Evolutionary conservation across 2,888 invertebrate species (phyloP).

Genomic region (Drosophila subquinaria): DNA sequence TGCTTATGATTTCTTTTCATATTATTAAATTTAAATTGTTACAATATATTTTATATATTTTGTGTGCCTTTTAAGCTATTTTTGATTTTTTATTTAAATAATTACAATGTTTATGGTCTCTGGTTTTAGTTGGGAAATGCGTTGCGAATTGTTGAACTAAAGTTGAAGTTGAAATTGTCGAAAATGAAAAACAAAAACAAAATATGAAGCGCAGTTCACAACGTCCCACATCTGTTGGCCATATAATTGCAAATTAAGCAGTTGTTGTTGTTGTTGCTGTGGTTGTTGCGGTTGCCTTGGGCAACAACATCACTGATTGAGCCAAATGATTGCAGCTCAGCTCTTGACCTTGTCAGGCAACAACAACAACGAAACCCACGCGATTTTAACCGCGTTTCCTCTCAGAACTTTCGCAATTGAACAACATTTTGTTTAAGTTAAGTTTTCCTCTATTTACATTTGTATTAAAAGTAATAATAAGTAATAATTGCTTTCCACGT

Average conservation of each 20-base stretch:
- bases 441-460: conserved; percentile 15
- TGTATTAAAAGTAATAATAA: conserved; percentile 1
- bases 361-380: conserved; percentile 46
- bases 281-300: conserved; percentile 44
- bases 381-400: conserved; percentile 28
- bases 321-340: conserved; percentile 63
- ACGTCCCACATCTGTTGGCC: conserved; percentile 65
- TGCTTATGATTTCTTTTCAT: too few species aligned
- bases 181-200: background rate
- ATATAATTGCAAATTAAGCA: conserved; percentile 77
- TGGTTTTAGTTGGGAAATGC: conserved; percentile 55
- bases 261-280: conserved; percentile 21
- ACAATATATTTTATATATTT: too few species aligned
- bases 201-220: conserved; percentile 21
- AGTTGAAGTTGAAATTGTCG: background rate
- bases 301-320: conserved; percentile 55
- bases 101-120: background rate
- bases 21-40: too few species aligned
- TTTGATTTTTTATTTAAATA: background rate
- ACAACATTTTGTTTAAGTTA: conserved; percentile 1
- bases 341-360: conserved; percentile 19
- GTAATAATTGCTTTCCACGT: conserved; percentile 29
- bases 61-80: too few species aligned
- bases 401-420: conserved; percentile 45
- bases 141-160: conserved; percentile 54